A percentile compares a stretch with the other conserved stretches of the same genome.
Conservation (phyloP, 2,797 vertebrate genomes). For the Anas bahamensis region DNA sequence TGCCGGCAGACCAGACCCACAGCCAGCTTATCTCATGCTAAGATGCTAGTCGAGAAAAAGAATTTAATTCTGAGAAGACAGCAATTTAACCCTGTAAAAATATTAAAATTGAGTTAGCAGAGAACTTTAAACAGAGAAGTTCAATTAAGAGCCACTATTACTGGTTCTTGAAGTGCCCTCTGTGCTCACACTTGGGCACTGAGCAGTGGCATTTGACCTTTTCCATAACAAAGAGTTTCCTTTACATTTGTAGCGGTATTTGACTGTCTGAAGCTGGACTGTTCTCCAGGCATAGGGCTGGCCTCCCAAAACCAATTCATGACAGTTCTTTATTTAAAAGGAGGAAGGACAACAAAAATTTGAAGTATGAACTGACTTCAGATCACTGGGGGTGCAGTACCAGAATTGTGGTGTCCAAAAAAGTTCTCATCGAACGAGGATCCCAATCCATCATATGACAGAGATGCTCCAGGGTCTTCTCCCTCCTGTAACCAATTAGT, state of each 20-base stretch:
- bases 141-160: neutral
- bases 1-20: neutral
- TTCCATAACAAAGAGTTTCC: neutral
- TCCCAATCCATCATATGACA: fast-evolving
- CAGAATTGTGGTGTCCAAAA: fast-evolving
- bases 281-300: neutral
- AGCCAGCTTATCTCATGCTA: neutral
- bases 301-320: neutral
- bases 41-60: neutral
- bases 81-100: neutral
- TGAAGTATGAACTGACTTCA: neutral
- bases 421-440: neutral
- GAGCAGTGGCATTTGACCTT: neutral
- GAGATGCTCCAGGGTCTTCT: neutral
- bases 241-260: neutral
- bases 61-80: neutral
- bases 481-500: neutral
- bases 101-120: neutral
- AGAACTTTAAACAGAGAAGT: neutral
- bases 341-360: neutral
- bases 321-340: neutral
- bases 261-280: neutral
- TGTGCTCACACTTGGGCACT: neutral
- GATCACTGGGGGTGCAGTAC: neutral
- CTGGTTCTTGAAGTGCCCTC: neutral